Conservation (phyloP, 1,140 invertebrate genomes). For the Pseudomyrmex gracilis region DNA sequence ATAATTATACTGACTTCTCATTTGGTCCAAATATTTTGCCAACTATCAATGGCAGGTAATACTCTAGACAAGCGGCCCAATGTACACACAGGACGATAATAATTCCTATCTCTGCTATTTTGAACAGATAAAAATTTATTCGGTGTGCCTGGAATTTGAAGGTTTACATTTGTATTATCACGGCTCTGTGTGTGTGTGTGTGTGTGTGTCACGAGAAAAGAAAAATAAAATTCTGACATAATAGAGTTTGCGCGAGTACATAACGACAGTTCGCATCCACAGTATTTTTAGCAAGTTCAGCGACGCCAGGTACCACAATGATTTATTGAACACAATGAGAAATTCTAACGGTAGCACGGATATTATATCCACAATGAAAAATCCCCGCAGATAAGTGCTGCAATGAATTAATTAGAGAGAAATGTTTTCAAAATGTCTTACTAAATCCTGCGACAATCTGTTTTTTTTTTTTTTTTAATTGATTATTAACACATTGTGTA, state of each 20-base stretch:
- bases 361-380: slow-evolving; percentile 75
- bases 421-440: no score
- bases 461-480: no score
- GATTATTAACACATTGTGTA: neutral
- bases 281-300: slow-evolving; percentile 79
- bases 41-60: slow-evolving; percentile 75
- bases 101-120: slow-evolving; percentile 72
- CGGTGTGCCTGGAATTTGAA: slow-evolving; percentile 73
- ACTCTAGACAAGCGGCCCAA: slow-evolving; percentile 80
- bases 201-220: neutral
- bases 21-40: slow-evolving; percentile 21
- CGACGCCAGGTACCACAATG: slow-evolving; percentile 64
- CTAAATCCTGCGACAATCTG: neutral
- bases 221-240: slow-evolving; percentile 67
- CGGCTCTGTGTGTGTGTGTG: no score
- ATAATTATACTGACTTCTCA: slow-evolving; percentile 42
- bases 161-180: neutral
- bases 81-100: slow-evolving; percentile 74
- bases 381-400: slow-evolving; percentile 78
- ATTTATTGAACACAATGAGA: slow-evolving; percentile 55
- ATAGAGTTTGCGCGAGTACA: slow-evolving; percentile 71
- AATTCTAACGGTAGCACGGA: slow-evolving; percentile 75
- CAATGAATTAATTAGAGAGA: neutral
- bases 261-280: slow-evolving; percentile 73
- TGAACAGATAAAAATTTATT: slow-evolving; percentile 73